Base-by-base conservation (phyloP, 2,888 invertebrate species). In the Leucozona laternaria region DNA sequence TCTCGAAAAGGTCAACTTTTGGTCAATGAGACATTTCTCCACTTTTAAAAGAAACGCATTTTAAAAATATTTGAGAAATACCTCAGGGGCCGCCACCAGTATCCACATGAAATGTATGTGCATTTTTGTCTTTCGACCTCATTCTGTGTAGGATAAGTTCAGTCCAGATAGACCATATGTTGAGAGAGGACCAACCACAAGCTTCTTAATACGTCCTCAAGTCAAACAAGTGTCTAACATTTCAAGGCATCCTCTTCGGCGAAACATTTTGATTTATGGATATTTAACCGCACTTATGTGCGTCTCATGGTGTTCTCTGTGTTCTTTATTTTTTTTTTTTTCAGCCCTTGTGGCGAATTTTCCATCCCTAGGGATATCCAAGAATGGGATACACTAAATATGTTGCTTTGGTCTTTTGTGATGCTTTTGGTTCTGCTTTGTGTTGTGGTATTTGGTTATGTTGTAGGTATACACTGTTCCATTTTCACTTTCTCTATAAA, bases 241-340 rank as follows among this genome's bases (percentile, higher is more conserved):
- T 66, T 86, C 70, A 78, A 71, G 64, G 58, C 78, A 64, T 64
- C 45, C 77, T 78, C 58, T 66, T 71, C 45, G 73, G 57, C 48
- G 78, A 86, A 75, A 88, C 88, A 89, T 91, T 62, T 92, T 92
- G 91, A 92, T 92, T 92, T 92, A 92, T 92, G 91, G 91, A 90
- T 90, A 89, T 92, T 91, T 91, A 91, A 92, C 91, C 91, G 88
- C 92, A 91, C 89, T 89, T 90, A 91, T 78, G 81, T 81, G 85
- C 62, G 62, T 81, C 68, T 82, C 82, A 75, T 86, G 70, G 82
- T 79, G 45, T 68, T 86, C 64, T 58, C 68, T 68, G 60, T 53
- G 57, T 43, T 60, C 31, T 50, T 1, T 8, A 15, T n/a, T 20
- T 17, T 31, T 43, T 17, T 17, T 57, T 55, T 40, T 22, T 55